These are phyloP conservation scores for Papilio aristodemus DNA, from an alignment of 1,140 invertebrate species.

Conservation along the genomic window DNA sequence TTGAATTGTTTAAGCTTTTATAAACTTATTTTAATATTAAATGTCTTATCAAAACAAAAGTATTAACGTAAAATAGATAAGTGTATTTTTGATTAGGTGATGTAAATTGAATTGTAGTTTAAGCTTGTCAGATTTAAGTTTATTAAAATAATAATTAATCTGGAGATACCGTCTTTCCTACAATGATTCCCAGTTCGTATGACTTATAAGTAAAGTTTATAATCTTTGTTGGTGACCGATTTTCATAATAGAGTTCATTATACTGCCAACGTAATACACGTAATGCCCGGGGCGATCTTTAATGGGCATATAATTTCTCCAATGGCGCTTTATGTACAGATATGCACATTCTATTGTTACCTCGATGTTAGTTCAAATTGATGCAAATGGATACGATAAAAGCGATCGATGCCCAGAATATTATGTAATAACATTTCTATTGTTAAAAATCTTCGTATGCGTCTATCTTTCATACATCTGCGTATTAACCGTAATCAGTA, in stretches of 20 bases:
- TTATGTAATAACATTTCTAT: background rate
- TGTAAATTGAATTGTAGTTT: no score
- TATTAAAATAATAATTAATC: no score
- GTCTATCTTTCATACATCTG: background rate
- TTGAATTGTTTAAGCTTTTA: background rate
- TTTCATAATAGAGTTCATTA: slow-evolving; percentile 14
- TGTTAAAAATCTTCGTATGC: background rate
- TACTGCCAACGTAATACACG: slow-evolving; percentile 1
- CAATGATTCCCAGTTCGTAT: background rate
- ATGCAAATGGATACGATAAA: background rate
- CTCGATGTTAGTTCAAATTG: slow-evolving; percentile 2
- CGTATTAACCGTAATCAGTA: background rate
- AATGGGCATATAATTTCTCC: slow-evolving; percentile 26
- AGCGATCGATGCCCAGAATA: background rate
- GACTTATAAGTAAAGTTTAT: no score
- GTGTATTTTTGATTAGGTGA: no score
- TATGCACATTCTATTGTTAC: slow-evolving; percentile 7
- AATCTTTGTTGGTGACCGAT: slow-evolving; percentile 14
- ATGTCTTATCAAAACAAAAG: no score
- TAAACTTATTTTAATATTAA: background rate
- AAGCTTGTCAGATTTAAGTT: no score
- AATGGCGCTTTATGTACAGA: slow-evolving; percentile 7
- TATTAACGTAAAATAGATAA: no score
- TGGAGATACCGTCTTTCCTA: no score
- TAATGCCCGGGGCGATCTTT: slow-evolving; percentile 22